Evolutionary conservation across 2,113 vertebrate species (phyloP).

Genomic region (Pollachius pollachius): DNA sequence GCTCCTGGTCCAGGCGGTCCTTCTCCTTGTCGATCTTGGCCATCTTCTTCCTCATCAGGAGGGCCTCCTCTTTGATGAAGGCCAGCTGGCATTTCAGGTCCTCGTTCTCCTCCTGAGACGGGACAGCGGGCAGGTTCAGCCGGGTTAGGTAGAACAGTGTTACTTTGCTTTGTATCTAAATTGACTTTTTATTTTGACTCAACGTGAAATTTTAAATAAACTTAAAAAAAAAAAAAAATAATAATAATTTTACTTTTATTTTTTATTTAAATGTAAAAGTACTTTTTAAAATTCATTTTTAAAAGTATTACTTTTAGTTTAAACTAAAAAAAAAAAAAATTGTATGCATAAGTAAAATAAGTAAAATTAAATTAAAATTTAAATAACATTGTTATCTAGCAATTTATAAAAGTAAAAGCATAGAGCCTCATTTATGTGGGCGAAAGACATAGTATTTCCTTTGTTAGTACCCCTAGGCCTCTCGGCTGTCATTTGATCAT

Average conservation of each 20-base stretch:
- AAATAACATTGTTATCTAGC: not conserved
- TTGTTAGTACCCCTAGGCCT: not conserved
- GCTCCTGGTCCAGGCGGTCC: constrained; percentile 93
- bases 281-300: too few relatives aligned
- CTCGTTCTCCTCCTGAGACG: constrained; percentile 88
- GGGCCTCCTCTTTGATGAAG: constrained; percentile 95
- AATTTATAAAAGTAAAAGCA: not conserved
- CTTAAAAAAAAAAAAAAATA: too few relatives aligned
- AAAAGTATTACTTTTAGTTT: too few relatives aligned
- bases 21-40: constrained; percentile 98
- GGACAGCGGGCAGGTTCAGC: not conserved
- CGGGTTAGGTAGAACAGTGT: not conserved
- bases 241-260: too few relatives aligned
- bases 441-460: too few relatives aligned
- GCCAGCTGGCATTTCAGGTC: constrained; percentile 96
- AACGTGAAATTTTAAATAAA: too few relatives aligned
- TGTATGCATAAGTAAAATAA: too few relatives aligned
- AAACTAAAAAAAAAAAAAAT: too few relatives aligned
- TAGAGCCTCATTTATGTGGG: not conserved
- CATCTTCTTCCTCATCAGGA: constrained; percentile 98
- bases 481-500: constrained; percentile 2
- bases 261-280: not conserved
- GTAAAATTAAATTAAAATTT: too few relatives aligned
- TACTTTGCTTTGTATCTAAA: not conserved
- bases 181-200: too few relatives aligned